These are phyloP conservation scores for Corythornis madagascariensis DNA, from an alignment of 2,113 vertebrate species.

Conservation along the genomic window DNA sequence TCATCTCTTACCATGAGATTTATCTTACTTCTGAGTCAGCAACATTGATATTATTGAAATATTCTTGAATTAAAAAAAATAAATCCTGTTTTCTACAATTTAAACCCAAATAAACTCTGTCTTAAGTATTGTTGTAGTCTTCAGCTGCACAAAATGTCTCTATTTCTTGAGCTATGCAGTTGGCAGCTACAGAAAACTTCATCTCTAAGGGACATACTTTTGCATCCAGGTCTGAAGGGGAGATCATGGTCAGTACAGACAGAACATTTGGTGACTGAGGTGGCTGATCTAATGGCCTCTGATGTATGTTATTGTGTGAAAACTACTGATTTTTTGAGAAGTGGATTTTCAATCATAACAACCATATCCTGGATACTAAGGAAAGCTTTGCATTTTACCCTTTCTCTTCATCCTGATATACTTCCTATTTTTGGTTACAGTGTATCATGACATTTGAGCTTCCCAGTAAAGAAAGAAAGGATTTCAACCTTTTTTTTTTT, in stretches of 20 bases:
- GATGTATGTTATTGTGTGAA: not conserved
- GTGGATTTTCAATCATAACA: not conserved
- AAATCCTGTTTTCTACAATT: not conserved
- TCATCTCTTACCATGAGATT: not conserved
- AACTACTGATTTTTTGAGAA: conserved; percentile 7
- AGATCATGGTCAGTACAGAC: not conserved
- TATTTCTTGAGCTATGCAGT: not conserved
- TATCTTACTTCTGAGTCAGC: not conserved
- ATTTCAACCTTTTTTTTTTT: not conserved
- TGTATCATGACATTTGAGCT: not conserved
- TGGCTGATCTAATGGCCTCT: not conserved
- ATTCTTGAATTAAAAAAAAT: not conserved
- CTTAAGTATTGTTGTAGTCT: not conserved
- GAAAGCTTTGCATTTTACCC: not conserved
- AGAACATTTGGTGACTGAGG: not conserved
- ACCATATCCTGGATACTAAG: not conserved
- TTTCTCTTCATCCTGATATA: not conserved
- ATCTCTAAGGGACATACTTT: not conserved
- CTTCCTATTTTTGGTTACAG: not conserved
- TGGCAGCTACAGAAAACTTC: not conserved
- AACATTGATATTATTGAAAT: not conserved
- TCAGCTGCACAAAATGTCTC: not conserved
- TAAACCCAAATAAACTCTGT: not conserved
- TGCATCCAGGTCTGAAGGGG: not conserved
- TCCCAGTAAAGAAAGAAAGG: not conserved